Percentiles rank a stretch among this genome's conserved stretches.
These are phyloP conservation scores for Apodemus sylvaticus DNA, from an alignment of 2,113 vertebrate species.

Conservation along the genomic window DNA sequence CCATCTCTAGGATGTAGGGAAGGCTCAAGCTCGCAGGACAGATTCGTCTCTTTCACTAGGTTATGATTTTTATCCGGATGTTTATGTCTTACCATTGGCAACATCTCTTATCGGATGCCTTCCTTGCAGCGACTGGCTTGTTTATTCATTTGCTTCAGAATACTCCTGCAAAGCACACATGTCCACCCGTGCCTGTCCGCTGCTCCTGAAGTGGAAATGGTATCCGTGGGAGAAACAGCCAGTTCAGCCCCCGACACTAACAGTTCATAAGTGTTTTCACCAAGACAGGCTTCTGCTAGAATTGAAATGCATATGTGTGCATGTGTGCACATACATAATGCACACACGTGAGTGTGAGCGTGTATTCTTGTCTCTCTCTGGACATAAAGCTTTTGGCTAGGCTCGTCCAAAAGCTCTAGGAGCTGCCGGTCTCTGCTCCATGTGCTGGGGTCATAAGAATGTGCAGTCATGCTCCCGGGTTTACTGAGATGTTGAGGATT, in stretches of 20 bases:
- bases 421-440: neutral
- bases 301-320: neutral
- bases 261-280: neutral
- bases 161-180: neutral
- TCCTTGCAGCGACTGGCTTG: neutral
- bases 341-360: too few species aligned
- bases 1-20: neutral
- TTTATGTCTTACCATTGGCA: constrained; percentile 35
- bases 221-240: neutral
- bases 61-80: constrained; percentile 12
- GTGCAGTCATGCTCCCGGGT: too few species aligned
- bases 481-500: neutral
- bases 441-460: neutral
- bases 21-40: neutral
- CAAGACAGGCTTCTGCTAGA: neutral
- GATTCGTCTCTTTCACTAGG: constrained; percentile 1
- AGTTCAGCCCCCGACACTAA: neutral
- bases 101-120: neutral
- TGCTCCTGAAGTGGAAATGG: constrained; percentile 36
- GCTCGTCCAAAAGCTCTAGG: neutral
- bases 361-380: neutral
- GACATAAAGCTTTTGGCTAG: neutral
- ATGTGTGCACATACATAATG: neutral
- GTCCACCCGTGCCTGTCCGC: neutral
- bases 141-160: neutral